Base-by-base conservation (phyloP, 2,113 vertebrate species). In the Saguinus imperator region DNA sequence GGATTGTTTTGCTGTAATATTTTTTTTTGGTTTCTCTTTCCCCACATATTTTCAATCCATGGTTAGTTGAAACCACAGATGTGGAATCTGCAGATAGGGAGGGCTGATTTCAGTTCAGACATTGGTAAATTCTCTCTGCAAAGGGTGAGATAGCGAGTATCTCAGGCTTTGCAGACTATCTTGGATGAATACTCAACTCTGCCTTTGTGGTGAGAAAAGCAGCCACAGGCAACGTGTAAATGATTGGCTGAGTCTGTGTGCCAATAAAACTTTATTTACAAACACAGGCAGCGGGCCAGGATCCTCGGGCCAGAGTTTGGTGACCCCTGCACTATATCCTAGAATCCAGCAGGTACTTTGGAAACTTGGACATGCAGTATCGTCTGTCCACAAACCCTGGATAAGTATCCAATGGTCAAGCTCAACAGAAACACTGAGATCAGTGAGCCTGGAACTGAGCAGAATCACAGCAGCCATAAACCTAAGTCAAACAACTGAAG, bases 171-270 rank as follows among this genome's bases (percentile, higher is more conserved):
- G 16, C 1, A 6, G 64, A 16, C 55, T 35, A 18, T 11, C 8
- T 5, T 1, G 7, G 73, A 76, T 43, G 52, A 68, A 52, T 3
- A 17, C 1, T 73, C n/a, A 35, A 17, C 50, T 64, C 88, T 32
- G 85, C 40, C 43, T 35, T 11, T 21, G 57, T n/a, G 32, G 27
- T 21, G 12, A 6, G 68, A 45, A 64, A 68, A 52, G 43, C 3
- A 43, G 87, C 75, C 43, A 6, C 6, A 6, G 81, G 64, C 21
- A 20, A 6, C 1, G 21, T 3, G 18, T 11, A 40, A 23, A 45
- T 12, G 1, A n/a, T 29, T 0, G 5, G 9, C 73, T 0, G 0
- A 5, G 37, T 8, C 1, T 76, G 18, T 45, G 35, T 61, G 66
- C 50, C 27, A 55, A n/a, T 37, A 55, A 61, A 73, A 77, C 70